Base-by-base conservation (phyloP, 2,888 invertebrate genomes). In the Caenorhabditis parvicauda region DNA sequence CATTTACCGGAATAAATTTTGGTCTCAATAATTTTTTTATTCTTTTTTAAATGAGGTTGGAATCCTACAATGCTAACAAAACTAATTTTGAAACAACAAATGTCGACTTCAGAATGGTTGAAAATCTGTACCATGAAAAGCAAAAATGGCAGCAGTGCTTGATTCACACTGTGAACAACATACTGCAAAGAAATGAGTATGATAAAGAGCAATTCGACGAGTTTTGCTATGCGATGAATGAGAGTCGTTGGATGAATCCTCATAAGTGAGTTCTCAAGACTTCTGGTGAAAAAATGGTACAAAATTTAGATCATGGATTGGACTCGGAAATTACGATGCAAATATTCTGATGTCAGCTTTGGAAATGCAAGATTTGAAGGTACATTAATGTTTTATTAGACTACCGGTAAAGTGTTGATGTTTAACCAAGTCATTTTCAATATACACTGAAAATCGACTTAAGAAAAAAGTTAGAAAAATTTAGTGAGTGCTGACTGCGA, bases 331-430 rank as follows among this genome's bases (percentile, higher is more conserved):
- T 84, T 98, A 96, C 85, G 98, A 98, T 83, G 90, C 95, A 60
- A 98, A 98, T 85, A 94, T 96, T 12, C 89, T 98, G 53, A 93
- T 95, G 90, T 89, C 90, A 64, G 96, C 96, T 0, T 83, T 96
- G 41, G 91, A 59, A 21, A 28, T 52, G 37, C 56, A 60, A 12
- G 56, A 61, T 48, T 27, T 70, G 25, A 59, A 67, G 45, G 67
- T 63, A 29, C 37, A 41, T 21, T 25, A 17, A 2, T 38, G 9
- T 29, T 27, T 25, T 52, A n/a, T 14, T 9, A 5, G 24, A 19
- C 14, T 25, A 27, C 6, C 22, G 3, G 21, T 9, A 42, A 42
- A 42, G 17, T 19, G n/a, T n/a, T n/a, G n/a, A n/a, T n/a, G n/a
- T n/a, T n/a, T n/a, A n/a, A n/a, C n/a, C n/a, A n/a, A n/a, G n/a